Base-by-base conservation (phyloP, 2,113 vertebrate species). In the Gambusia affinis region DNA sequence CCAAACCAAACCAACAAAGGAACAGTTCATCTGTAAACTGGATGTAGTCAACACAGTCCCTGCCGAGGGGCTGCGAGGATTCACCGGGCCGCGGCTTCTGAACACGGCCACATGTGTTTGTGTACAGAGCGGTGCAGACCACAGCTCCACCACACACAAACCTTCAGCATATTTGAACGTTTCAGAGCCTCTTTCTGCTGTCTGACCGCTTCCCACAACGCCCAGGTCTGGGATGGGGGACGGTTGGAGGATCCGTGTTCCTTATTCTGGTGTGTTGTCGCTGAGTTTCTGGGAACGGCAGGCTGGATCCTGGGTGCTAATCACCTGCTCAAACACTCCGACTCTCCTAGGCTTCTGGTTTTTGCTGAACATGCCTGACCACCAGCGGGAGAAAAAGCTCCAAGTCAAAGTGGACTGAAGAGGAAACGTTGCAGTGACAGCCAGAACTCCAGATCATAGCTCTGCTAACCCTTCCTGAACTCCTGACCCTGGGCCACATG, bases 21-120 rank as follows among this genome's bases (percentile, higher is more conserved):
- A 68, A 54, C 69, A 64, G 75, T n/a, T 54, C 85, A 89, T 72
- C 42, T 72, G 79, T 73, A 82, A 86, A 85, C 82, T 78, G 72
- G 78, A 82, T 88, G 90, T 84, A 87, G 88, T 90, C 83, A 88
- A 88, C 88, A 89, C 90, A 91, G 90, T 93, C 89, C 70, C 4
- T 8, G 63, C 35, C 70, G 80, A 30, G 78, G 78, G 81, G 76
- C 72, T 39, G 64, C 12, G 28, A 70, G 82, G 76, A 75, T 73
- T 67, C 24, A 80, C 61, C 76, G 65, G 67, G 76, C 82, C 77
- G 80, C 85, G 84, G 72, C 78, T 79, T 67, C 39, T 72, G 82
- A 84, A 88, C 1, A 10, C 72, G 69, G 88, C 88, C 83, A 76
- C 84, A 88, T 89, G 79, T 89, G 87, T 88, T 91, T 89, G 81